Base-by-base conservation (phyloP, 2,113 vertebrate genomes). In the Candoia aspera region DNA sequence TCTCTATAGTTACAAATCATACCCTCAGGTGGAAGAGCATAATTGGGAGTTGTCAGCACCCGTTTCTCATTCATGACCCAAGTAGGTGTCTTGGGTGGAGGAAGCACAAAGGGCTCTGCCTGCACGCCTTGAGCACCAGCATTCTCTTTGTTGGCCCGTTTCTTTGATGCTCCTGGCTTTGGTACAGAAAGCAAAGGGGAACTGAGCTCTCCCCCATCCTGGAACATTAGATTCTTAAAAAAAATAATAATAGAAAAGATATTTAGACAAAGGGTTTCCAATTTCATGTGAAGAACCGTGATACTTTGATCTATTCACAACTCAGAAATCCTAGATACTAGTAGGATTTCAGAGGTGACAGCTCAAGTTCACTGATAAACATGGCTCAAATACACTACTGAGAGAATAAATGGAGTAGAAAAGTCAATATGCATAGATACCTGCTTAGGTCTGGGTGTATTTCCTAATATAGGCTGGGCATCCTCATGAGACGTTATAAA, bases 121-220 rank as follows among this genome's bases (percentile, higher is more conserved):
- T 96, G 97, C 57, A 93, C 46, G 37, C 17, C 2, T 91, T 92
- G 19, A 79, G 93, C 83, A n/a, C 89, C 94, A 86, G 88, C 93
- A 91, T 99, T 99, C 92, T 99, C 98, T 97, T 99, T 98, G 97
- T 98, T 98, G 95, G 98, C 96, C 55, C 37, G 91, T 90, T 96
- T 95, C 92, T 95, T 96, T 84, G 97, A 95, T 92, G 94, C 92
- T 92, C 95, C 95, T 94, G 96, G 97, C 58, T 90, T 94, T 91
- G 94, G 95, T 87, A 93, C 84, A 84, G 97, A 96, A 94, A 95
- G 95, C 93, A 96, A 92, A 53, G 89, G 92, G 89, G 96, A 83
- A 59, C 96, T 95, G 93, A 95, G 96, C 89, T 96, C 96, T 0
- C 0, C 90, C 94, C 68, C 92, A 87, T 94, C 93, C 90, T 90